These are phyloP conservation scores for Drosophila mimica DNA, from an alignment of 2,888 invertebrate species.

Conservation along the genomic window DNA sequence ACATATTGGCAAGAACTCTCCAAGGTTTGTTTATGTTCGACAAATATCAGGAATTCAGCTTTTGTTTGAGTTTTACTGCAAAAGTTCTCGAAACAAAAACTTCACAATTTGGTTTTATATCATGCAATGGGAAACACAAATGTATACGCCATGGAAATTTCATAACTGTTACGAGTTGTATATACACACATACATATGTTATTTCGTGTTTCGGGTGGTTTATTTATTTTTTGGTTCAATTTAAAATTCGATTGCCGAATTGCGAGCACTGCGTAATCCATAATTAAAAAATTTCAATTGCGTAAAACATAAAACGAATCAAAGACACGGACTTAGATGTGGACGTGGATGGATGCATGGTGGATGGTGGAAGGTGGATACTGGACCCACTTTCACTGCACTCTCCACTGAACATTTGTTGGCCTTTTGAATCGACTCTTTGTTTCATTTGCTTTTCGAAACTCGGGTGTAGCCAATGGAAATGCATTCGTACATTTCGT, in stretches of 20 bases:
- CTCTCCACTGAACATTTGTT: slow-evolving; percentile 64
- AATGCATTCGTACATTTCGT: slow-evolving; percentile 41
- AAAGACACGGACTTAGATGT: slow-evolving; percentile 46
- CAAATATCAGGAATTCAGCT: background rate
- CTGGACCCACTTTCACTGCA: slow-evolving; percentile 69
- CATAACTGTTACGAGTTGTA: slow-evolving; percentile 47
- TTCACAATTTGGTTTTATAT: slow-evolving; percentile 6
- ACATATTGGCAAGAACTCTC: background rate
- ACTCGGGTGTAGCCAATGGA: slow-evolving; percentile 46
- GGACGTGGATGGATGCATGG: slow-evolving; percentile 4
- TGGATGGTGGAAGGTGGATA: slow-evolving; percentile 7
- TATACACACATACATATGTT: slow-evolving; percentile 8
- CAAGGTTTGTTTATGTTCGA: slow-evolving; percentile 1
- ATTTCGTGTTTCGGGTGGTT: slow-evolving; percentile 10
- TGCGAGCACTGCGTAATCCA: slow-evolving; percentile 49
- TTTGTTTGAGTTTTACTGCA: background rate
- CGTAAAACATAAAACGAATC: slow-evolving; percentile 40
- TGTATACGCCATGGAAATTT: slow-evolving; percentile 26
- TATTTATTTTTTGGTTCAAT: slow-evolving; percentile 35
- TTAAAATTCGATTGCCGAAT: slow-evolving; percentile 59
- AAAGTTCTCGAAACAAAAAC: slow-evolving; percentile 6
- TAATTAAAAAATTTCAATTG: slow-evolving; percentile 62
- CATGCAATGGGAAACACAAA: slow-evolving; percentile 33
- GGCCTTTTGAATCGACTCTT: slow-evolving; percentile 56
- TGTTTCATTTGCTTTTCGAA: slow-evolving; percentile 44